Evolutionary conservation across 2,113 vertebrate genomes (phyloP).

Genomic region (Tachycineta bicolor): DNA sequence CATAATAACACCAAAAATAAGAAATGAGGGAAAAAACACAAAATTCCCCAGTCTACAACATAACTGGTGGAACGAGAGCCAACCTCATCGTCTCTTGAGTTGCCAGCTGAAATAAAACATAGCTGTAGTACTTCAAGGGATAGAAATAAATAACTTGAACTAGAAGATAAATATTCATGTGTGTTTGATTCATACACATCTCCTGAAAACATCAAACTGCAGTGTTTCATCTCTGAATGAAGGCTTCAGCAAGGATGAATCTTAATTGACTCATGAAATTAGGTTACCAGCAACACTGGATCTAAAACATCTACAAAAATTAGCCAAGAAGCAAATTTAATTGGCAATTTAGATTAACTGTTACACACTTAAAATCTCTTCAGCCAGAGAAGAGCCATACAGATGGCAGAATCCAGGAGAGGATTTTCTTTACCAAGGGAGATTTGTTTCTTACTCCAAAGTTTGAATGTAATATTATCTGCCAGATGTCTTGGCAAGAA

Average conservation of each 20-base stretch:
- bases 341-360: constrained; percentile 34
- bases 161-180: constrained; percentile 51
- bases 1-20: background rate
- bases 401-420: background rate
- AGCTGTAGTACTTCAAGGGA: constrained; percentile 42
- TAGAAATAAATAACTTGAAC: constrained; percentile 46
- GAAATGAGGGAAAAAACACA: background rate
- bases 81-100: background rate
- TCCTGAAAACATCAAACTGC: constrained; percentile 41
- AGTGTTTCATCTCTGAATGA: constrained; percentile 58
- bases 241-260: constrained; percentile 35
- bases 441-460: background rate
- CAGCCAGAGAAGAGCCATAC: background rate
- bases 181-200: constrained; percentile 17
- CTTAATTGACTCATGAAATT: constrained; percentile 45
- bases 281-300: constrained; percentile 32
- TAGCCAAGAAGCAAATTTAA: constrained; percentile 35
- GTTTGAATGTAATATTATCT: background rate
- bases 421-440: background rate
- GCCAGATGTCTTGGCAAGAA: background rate
- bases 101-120: constrained; percentile 12
- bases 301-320: constrained; percentile 19
- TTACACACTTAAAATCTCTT: background rate
- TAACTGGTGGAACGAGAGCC: background rate
- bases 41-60: background rate